A percentile compares a stretch with the other conserved stretches of the same genome.
Evolutionary conservation across 2,888 invertebrate genomes (phyloP).

Genomic region (Brenthis daphne): DNA sequence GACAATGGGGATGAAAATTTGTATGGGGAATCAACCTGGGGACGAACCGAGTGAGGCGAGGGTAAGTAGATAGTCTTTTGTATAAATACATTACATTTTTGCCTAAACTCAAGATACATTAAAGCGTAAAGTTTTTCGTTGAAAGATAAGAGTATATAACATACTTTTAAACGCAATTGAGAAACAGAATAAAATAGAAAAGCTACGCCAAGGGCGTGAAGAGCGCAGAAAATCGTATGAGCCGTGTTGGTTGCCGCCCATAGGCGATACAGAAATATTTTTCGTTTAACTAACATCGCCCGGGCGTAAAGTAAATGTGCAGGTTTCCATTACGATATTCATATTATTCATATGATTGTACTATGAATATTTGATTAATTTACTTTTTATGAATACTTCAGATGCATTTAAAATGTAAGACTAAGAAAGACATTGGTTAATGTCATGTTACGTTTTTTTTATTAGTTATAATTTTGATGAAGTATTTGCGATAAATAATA

Average conservation of each 20-base stretch:
- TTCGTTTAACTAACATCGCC: slow-evolving; percentile 67
- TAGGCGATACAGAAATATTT: slow-evolving; percentile 71
- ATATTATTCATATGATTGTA: background rate
- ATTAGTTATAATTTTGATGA: no score
- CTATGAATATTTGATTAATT: background rate
- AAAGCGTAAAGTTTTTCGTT: background rate
- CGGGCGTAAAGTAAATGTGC: slow-evolving; percentile 49
- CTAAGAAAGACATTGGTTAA: no score
- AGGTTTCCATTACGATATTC: slow-evolving; percentile 21
- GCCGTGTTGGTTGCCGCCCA: slow-evolving; percentile 57
- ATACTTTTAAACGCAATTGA: slow-evolving; percentile 25
- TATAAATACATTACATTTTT: no score
- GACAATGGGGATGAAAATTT: no score
- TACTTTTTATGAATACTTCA: no score
- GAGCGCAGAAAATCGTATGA: slow-evolving; percentile 62
- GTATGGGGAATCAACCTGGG: no score
- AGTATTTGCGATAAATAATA: no score
- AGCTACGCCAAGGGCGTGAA: slow-evolving; percentile 40
- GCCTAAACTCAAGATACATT: no score
- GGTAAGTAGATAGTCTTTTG: no score
- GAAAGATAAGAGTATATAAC: slow-evolving; percentile 4
- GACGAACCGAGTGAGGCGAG: no score
- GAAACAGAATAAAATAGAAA: slow-evolving; percentile 45
- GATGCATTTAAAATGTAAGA: no score
- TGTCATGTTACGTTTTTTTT: no score